Base-by-base conservation (phyloP, 2,113 vertebrate species). In the Corythoichthys intestinalis region DNA sequence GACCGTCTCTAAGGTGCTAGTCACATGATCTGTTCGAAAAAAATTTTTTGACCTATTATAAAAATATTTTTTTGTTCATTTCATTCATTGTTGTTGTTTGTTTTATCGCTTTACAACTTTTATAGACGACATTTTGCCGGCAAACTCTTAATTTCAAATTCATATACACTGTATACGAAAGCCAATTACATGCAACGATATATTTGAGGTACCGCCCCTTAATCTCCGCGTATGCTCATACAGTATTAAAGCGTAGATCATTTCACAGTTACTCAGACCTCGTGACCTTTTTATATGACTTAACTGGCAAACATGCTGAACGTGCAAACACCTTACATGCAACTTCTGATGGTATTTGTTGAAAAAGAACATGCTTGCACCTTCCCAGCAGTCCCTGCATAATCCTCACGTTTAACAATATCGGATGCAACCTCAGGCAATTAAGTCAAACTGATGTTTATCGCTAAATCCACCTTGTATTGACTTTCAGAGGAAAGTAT, bases 391-490 rank as follows among this genome's bases (percentile, higher is more conserved):
- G 64, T 9, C 52, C 62, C 58, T 64, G 59, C 58, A 74, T 84
- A 81, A 86, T 83, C 77, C 61, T 67, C 57, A 60, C 78, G 70
- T 79, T 82, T 72, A 76, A 78, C 69, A 56, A 34, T 38, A 80
- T 62, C 75, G 62, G 61, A 54, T 72, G 70, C 70, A 66, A 69
- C 77, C 78, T 49, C 70, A 79, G 84, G 80, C 75, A 81, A 70
- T 65, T 4, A 75, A 79, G 81, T 85, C 79, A 83, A 82, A 84
- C 78, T 78, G 78, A 83, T 88, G 62, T 64, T 74, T 81, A 86
- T 89, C 83, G 68, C 28, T 13, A 66, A 6, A 62, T 77, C 69
- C 76, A 69, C 62, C 80, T 75, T 54, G 39, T 71, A 71, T 81
- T 82, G 83, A 79, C 71, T 70, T 73, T 77, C 50, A 76, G n/a